Conservation (phyloP, 1,140 invertebrate genomes). For the Lepidurus packardi region DNA sequence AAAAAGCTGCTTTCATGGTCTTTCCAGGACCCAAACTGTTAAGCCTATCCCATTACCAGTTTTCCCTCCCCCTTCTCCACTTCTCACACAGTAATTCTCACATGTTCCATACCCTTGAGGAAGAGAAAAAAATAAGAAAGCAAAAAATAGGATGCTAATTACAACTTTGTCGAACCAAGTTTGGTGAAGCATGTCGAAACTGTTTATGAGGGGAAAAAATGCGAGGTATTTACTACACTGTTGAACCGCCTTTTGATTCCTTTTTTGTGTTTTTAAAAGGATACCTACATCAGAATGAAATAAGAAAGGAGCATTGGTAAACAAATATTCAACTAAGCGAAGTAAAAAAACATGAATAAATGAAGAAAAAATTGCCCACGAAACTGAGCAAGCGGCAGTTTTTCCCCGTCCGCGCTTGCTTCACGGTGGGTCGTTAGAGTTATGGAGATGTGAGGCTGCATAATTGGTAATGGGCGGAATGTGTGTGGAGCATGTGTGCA, state of each 20-base stretch:
- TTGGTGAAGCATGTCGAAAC: slow-evolving; percentile 15
- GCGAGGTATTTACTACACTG: background rate
- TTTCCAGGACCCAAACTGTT: background rate
- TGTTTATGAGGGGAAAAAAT: background rate
- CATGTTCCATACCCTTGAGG: background rate
- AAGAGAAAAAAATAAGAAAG: background rate
- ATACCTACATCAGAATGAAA: background rate
- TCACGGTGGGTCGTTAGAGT: slow-evolving; percentile 20
- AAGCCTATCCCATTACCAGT: slow-evolving; percentile 1
- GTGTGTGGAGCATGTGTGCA: slow-evolving; percentile 17
- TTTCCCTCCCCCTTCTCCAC: background rate
- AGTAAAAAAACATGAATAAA: background rate
- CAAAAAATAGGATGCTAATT: background rate
- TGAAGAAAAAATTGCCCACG: background rate
- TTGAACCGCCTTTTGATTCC: background rate
- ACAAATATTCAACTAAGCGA: background rate
- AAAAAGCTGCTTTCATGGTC: slow-evolving; percentile 1
- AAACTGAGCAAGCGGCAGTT: background rate
- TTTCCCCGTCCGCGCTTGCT: background rate
- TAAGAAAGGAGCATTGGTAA: background rate
- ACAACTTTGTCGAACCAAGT: background rate
- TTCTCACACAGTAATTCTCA: background rate
- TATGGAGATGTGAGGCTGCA: slow-evolving; percentile 17
- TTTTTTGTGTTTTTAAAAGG: background rate
- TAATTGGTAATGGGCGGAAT: slow-evolving; percentile 19